phyloP scores from a whole-genome alignment of 2,888 invertebrate genomes.

The Noctua janthe region DNA sequence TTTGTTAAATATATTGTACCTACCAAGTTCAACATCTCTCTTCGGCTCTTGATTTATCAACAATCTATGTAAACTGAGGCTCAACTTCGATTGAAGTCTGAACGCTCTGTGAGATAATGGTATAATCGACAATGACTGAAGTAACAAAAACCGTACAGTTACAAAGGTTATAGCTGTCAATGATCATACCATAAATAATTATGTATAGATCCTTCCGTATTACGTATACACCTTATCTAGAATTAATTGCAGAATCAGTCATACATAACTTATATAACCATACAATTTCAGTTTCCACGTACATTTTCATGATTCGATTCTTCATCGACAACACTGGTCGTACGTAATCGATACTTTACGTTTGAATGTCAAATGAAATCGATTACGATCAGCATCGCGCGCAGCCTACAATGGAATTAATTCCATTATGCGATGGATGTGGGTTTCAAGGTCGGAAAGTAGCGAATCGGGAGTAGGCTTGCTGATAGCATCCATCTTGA shows the following conservation, averaged over 20 bases:
- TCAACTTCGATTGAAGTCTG: too few relatives aligned
- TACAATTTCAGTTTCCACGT: background rate
- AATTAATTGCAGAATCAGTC: background rate
- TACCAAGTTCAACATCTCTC: too few relatives aligned
- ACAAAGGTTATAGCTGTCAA: background rate
- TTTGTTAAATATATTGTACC: too few relatives aligned
- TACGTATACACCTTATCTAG: background rate
- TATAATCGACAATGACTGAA: background rate
- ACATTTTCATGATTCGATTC: slow-evolving; percentile 3
- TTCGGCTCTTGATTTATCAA: too few relatives aligned
- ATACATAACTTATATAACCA: background rate
- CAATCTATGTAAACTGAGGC: too few relatives aligned
- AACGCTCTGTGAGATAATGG: too few relatives aligned
- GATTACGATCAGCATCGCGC: slow-evolving; percentile 33
- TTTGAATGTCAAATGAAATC: slow-evolving; percentile 43
- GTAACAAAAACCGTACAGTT: background rate
- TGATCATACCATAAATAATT: background rate
- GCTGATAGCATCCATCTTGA: slow-evolving; percentile 46
- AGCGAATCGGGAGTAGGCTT: slow-evolving; percentile 19
- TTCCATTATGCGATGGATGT: slow-evolving; percentile 28
- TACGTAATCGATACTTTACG: slow-evolving; percentile 25
- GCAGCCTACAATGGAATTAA: slow-evolving; percentile 25
- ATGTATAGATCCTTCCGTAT: background rate
- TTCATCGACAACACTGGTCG: slow-evolving; percentile 16
- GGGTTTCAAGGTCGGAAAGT: slow-evolving; percentile 43